phyloP scores from a whole-genome alignment of 2,888 invertebrate genomes.

The Drosophila austrosaltans region DNA sequence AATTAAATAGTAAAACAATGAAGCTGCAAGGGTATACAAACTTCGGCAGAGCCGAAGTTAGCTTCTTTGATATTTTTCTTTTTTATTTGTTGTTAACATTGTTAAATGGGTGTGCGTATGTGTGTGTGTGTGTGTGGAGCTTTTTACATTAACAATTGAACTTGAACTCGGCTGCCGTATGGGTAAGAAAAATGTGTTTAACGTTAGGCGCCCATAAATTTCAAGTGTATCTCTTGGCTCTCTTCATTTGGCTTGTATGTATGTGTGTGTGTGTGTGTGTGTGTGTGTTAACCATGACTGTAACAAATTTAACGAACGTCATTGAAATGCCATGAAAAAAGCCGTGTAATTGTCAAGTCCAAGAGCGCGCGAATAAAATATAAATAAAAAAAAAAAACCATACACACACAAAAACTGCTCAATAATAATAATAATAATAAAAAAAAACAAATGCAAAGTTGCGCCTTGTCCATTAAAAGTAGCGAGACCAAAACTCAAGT shows the following conservation, averaged over 20 bases:
- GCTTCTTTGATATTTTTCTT: too few species aligned
- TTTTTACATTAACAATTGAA: constrained; percentile 77
- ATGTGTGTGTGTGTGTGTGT: constrained; percentile 30
- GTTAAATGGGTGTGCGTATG: not conserved
- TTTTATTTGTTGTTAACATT: constrained; percentile 18
- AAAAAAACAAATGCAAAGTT: constrained; percentile 48
- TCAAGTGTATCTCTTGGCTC: constrained; percentile 41
- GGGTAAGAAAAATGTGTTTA: constrained; percentile 47
- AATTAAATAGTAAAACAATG: too few species aligned
- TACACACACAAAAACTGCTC: constrained; percentile 36
- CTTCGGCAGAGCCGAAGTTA: too few species aligned
- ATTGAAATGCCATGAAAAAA: constrained; percentile 70
- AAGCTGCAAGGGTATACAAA: too few species aligned
- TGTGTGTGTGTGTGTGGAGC: constrained; percentile 38
- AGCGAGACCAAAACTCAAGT: constrained; percentile 37
- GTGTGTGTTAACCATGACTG: constrained; percentile 76
- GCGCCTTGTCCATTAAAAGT: constrained; percentile 49
- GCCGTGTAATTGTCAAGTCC: constrained; percentile 79
- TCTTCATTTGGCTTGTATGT: constrained; percentile 21
- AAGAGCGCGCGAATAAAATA: constrained; percentile 64
- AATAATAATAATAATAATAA: constrained; percentile 17
- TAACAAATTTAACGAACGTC: constrained; percentile 79
- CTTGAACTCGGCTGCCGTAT: constrained; percentile 73
- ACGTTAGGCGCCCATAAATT: constrained; percentile 58
- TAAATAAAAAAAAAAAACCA: constrained; percentile 15